Base-by-base conservation (phyloP, 2,888 invertebrate genomes). In the Lingula anatina region DNA sequence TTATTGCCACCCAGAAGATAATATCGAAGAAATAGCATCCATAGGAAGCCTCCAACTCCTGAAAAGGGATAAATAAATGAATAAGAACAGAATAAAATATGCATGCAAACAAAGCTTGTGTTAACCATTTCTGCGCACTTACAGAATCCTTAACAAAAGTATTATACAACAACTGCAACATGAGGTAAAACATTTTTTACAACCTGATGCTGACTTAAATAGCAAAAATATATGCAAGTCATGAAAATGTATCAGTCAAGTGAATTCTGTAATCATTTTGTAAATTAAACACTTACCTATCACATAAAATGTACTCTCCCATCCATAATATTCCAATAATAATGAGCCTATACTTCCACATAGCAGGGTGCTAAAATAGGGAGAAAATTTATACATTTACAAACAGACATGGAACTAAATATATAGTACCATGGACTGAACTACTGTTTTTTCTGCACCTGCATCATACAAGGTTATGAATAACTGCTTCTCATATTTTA, bases 261-360 rank as follows among this genome's bases (percentile, higher is more conserved):
- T n/a, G n/a, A n/a, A n/a, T n/a, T n/a, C n/a, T n/a, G n/a, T n/a
- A n/a, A n/a, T n/a, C n/a, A n/a, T n/a, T n/a, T n/a, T n/a, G n/a
- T n/a, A n/a, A n/a, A n/a, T n/a, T n/a, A 15, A 15, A 31, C n/a
- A 59, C 57, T 61, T 64, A 80, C 82, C 85, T 63, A 85, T 80
- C 28, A 82, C 77, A 57, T 84, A 83, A 70, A 86, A 86, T 18
- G 85, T 82, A 59, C 80, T 78, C 41, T 81, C 78, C 86, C 86
- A 87, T 42, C 84, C 83, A 66, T 82, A 84, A 62, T 78, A 79
- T 42, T 85, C 84, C 55, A 86, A 70, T 42, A 86, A 70, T 57
- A 84, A 79, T 1, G 86, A 86, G 18, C 86, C 86, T 57, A 86
- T 61, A 52, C 83, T 83, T 24, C 86, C 87, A 28, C 84, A 83